Percentiles rank a stretch among this genome's conserved stretches.
Conservation (phyloP, 2,113 vertebrate genomes). For the Lycaon pictus region DNA sequence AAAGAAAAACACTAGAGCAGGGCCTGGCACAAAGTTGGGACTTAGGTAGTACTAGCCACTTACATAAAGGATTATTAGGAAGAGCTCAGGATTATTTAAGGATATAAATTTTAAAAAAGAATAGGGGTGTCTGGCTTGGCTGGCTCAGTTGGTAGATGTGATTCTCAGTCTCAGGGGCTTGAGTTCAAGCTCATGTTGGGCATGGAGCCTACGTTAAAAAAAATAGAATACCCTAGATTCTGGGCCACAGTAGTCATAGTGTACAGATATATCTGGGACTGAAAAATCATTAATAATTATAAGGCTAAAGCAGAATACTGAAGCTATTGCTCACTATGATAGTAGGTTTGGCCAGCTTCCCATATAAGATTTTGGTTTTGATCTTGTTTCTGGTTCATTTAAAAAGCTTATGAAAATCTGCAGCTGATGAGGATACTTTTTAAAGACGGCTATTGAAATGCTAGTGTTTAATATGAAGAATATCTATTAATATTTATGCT, state of each 20-base stretch:
- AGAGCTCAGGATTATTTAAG: neutral
- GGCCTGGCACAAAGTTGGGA: neutral
- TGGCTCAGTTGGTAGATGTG: neutral
- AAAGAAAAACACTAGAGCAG: neutral
- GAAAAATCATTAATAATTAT: neutral
- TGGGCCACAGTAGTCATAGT: neutral
- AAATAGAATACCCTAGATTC: neutral
- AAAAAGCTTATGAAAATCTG: constrained; percentile 21
- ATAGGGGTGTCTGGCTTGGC: neutral
- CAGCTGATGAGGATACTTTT: neutral
- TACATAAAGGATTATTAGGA: neutral
- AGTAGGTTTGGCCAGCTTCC: neutral
- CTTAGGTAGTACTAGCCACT: neutral
- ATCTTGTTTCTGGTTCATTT: constrained; percentile 11
- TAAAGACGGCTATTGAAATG: neutral
- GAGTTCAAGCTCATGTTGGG: neutral
- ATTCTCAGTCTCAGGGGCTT: neutral
- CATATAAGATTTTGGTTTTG: neutral
- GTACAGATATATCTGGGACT: neutral
- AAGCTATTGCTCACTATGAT: neutral
- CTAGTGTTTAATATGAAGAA: neutral
- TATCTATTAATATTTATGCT: neutral
- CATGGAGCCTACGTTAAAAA: neutral
- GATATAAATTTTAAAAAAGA: neutral
- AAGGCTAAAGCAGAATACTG: neutral